Evolutionary conservation across 1,140 invertebrate genomes (phyloP).

Genomic region (Ladona fulva): DNA sequence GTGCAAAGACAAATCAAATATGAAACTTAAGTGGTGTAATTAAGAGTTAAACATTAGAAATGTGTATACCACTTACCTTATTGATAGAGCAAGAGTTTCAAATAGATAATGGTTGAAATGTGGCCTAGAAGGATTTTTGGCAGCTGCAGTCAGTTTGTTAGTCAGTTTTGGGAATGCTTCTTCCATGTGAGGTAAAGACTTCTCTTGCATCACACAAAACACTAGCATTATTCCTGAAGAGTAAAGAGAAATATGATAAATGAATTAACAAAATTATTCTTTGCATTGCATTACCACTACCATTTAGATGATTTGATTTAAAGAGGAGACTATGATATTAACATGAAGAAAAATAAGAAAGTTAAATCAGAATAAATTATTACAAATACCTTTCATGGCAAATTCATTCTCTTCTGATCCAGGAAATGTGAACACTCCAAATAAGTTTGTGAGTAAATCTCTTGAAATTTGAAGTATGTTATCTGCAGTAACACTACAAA

Average conservation of each 20-base stretch:
- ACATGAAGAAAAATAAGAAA: too few species aligned
- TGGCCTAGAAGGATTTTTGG: conserved; percentile 91
- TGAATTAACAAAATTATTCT: background rate
- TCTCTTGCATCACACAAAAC: conserved; percentile 70
- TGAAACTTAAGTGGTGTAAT: too few species aligned
- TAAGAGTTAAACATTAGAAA: conserved; percentile 21
- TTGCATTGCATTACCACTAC: too few species aligned
- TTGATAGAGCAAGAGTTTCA: conserved; percentile 81
- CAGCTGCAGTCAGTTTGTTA: conserved; percentile 69
- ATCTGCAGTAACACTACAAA: conserved; percentile 47
- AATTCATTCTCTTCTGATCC: conserved; percentile 92
- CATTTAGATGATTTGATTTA: too few species aligned
- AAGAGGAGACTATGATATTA: too few species aligned
- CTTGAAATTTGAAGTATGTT: conserved; percentile 50
- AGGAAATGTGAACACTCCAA: conserved; percentile 56
- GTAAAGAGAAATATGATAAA: conserved; percentile 19
- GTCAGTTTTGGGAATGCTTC: conserved; percentile 75
- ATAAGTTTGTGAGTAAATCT: conserved; percentile 63
- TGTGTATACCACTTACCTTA: conserved; percentile 47
- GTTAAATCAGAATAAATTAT: too few species aligned
- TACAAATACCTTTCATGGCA: conserved; percentile 88
- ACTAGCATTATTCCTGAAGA: conserved; percentile 79
- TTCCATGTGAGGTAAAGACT: conserved; percentile 68
- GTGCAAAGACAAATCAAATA: too few species aligned
- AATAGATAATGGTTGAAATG: conserved; percentile 98